Conservation (phyloP, 2,113 vertebrate species). For the Psophia crepitans region DNA sequence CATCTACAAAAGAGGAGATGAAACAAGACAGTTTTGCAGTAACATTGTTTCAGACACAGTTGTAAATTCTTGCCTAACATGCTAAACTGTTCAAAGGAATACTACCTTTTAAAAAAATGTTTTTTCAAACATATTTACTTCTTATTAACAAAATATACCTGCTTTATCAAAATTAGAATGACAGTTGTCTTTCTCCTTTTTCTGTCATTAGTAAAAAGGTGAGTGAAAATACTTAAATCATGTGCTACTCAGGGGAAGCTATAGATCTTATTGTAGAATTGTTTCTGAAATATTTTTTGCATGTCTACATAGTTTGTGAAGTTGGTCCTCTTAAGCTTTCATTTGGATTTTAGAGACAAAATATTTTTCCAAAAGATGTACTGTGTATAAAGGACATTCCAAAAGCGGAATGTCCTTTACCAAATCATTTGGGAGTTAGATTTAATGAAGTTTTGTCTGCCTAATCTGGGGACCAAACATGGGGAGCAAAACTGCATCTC, state of each 20-base stretch:
- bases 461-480: background rate
- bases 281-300: background rate
- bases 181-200: background rate
- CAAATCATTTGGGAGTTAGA: background rate
- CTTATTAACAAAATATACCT: background rate
- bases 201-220: background rate
- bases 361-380: background rate
- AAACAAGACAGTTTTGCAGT: background rate
- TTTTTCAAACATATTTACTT: background rate
- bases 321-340: background rate
- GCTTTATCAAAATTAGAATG: background rate
- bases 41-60: background rate
- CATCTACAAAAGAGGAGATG: background rate
- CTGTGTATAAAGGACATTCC: background rate
- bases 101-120: background rate
- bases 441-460: background rate
- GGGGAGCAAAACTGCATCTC: background rate
- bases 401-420: background rate
- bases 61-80: background rate
- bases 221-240: background rate
- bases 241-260: background rate
- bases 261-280: background rate
- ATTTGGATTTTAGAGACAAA: background rate
- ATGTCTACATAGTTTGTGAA: background rate
- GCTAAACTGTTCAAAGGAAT: background rate